Percentiles rank a stretch among this genome's conserved stretches.
These are phyloP conservation scores for Allophyes oxyacanthae DNA, from an alignment of 2,888 invertebrate genomes.

Conservation along the genomic window DNA sequence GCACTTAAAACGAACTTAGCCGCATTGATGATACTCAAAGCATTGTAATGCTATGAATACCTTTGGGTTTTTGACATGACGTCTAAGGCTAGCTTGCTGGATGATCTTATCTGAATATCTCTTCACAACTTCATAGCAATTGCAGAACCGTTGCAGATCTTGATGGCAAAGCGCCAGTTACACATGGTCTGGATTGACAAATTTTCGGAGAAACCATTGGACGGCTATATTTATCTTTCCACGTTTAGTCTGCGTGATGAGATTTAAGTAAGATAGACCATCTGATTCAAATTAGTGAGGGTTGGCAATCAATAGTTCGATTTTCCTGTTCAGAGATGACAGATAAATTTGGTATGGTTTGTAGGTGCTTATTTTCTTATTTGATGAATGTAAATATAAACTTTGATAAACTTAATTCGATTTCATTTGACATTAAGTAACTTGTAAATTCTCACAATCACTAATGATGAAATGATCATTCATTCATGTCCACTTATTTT, in stretches of 20 bases:
- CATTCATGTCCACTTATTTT: conserved; percentile 14
- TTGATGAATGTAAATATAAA: no score
- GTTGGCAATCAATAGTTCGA: conserved; percentile 39
- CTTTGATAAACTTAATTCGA: no score
- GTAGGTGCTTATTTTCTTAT: no score
- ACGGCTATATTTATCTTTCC: conserved; percentile 44
- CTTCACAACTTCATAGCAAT: conserved; percentile 43
- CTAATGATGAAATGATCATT: background rate
- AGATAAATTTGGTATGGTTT: conserved; percentile 10
- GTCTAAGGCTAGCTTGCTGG: conserved; percentile 22
- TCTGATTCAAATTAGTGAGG: conserved; percentile 35
- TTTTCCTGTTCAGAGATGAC: conserved; percentile 21
- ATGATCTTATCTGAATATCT: conserved; percentile 13
- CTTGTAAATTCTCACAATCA: background rate
- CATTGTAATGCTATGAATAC: conserved; percentile 8
- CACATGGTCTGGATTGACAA: conserved; percentile 38
- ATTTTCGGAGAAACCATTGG: conserved; percentile 44
- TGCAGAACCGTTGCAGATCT: conserved; percentile 32
- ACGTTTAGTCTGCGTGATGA: conserved; percentile 39
- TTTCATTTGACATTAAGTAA: no score
- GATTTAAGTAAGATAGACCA: conserved; percentile 23
- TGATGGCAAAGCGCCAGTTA: conserved; percentile 50
- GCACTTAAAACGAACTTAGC: conserved; percentile 6
- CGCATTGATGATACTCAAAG: conserved; percentile 12
- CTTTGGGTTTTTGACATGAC: conserved; percentile 31